A percentile compares a stretch with the other conserved stretches of the same genome.
phyloP scores from a whole-genome alignment of 2,888 invertebrate species.

The Pseudolycoriella hygida region DNA sequence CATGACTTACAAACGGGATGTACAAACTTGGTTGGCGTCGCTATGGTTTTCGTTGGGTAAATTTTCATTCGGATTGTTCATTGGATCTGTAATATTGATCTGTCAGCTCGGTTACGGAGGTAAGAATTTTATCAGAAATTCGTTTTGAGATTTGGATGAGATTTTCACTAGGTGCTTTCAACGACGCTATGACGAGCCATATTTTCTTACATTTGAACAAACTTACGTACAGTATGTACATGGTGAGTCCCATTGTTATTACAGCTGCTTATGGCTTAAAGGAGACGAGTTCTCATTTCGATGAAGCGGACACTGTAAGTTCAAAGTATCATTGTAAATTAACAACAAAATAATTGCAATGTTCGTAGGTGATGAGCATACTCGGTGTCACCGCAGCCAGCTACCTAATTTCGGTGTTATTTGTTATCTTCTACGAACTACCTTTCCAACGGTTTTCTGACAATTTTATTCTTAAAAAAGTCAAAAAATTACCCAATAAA shows the following conservation, averaged over 20 bases:
- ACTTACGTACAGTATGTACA: conserved; percentile 20
- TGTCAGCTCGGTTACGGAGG: conserved; percentile 19
- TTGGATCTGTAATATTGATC: conserved; percentile 16
- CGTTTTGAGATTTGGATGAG: neutral
- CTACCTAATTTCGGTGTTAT: too few relatives aligned
- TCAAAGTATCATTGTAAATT: too few relatives aligned
- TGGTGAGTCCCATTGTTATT: conserved; percentile 19
- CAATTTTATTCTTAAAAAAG: too few relatives aligned
- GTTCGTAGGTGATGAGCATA: too few relatives aligned
- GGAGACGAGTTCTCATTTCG: conserved; percentile 13
- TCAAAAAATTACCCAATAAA: too few relatives aligned
- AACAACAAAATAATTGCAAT: too few relatives aligned
- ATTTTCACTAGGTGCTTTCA: conserved; percentile 6
- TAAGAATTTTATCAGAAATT: conserved; percentile 3
- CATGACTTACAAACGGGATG: conserved; percentile 20
- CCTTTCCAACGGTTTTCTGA: too few relatives aligned
- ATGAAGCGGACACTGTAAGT: conserved; percentile 1
- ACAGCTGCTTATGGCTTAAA: conserved; percentile 15
- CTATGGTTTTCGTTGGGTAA: conserved; percentile 21
- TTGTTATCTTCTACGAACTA: too few relatives aligned
- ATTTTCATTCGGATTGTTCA: conserved; percentile 17
- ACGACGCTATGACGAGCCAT: conserved; percentile 15
- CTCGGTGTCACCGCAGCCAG: too few relatives aligned
- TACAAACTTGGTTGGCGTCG: conserved; percentile 17
- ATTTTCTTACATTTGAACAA: conserved; percentile 19